Base-by-base conservation (phyloP, 2,797 vertebrate species). In the Odontamblyopus rebecca region DNA sequence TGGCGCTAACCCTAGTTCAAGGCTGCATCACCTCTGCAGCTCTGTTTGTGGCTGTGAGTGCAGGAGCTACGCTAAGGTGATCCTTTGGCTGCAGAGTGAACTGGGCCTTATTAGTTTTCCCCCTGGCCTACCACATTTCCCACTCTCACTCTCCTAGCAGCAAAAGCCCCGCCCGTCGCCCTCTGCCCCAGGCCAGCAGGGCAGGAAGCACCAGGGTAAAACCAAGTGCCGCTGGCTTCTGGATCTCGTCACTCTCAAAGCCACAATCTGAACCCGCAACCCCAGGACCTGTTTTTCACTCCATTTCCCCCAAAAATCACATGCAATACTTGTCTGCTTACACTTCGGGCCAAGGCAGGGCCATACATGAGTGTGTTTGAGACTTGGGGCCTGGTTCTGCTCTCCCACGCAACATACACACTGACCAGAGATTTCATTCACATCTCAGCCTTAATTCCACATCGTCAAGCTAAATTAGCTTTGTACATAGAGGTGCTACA, bases 201-300 rank as follows among this genome's bases (percentile, higher is more conserved):
- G 80, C 88, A 91, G 89, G 90, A 93, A 91, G 84, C 82, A 83
- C 76, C 62, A 44, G 83, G 87, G 84, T 88, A 87, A 90, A 77
- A 90, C 86, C 82, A 79, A 85, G 82, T 73, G 74, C 80, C 69
- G 50, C 71, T 64, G 82, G 88, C 89, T 92, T 93, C 92, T 93
- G 91, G 90, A 89, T 91, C 91, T 92, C 79, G 86, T 93, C 92
- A 93, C 85, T 86, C 84, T 70, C 77, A 84, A 89, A 89, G 80
- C 79, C 77, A 72, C 89, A 92, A 90, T 82, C 85, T 88, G 86
- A 92, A 91, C 85, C 88, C 71, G 74, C 82, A 86, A 89, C 84
- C 84, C 78, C 32, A 73, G 63, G 82, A 84, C 88, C 89, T 89
- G 88, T 83, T 90, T 90, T 89, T 90, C 85, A 89, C 89, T 89